Percentiles rank a stretch among this genome's conserved stretches.
These are phyloP conservation scores for Cheirogaleus major DNA, from an alignment of 2,797 vertebrate species.

Conservation along the genomic window DNA sequence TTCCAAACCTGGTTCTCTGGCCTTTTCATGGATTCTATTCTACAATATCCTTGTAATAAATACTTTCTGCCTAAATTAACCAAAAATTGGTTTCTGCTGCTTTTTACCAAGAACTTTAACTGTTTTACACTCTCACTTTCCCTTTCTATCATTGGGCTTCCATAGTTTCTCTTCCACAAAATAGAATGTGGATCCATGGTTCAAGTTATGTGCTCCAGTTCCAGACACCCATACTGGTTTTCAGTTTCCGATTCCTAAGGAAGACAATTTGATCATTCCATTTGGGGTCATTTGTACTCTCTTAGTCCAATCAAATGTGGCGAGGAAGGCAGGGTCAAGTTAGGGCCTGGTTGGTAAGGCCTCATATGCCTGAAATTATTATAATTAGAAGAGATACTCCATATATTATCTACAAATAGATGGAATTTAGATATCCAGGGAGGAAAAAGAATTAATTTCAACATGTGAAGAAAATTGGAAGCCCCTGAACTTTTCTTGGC, in stretches of 20 bases:
- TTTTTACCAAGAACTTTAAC: not conserved
- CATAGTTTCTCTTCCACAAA: not conserved
- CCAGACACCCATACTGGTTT: not conserved
- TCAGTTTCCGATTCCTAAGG: not conserved
- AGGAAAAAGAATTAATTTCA: not conserved
- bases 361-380: not conserved
- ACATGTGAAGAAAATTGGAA: not conserved
- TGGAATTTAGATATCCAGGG: not conserved
- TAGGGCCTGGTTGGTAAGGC: no score
- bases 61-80: not conserved
- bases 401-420: not conserved
- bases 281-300: not conserved
- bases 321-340: not conserved
- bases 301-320: not conserved
- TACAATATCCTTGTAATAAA: not conserved
- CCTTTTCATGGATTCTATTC: not conserved
- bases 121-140: not conserved
- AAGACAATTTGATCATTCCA: not conserved
- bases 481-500: not conserved
- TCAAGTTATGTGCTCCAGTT: not conserved
- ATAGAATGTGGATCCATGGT: not conserved
- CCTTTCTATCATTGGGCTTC: not conserved
- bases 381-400: not conserved
- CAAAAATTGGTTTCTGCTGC: not conserved
- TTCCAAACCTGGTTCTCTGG: not conserved